Percentiles rank a stretch among this genome's conserved stretches.
phyloP scores from a whole-genome alignment of 2,888 invertebrate genomes.

The Lypha dubia region DNA sequence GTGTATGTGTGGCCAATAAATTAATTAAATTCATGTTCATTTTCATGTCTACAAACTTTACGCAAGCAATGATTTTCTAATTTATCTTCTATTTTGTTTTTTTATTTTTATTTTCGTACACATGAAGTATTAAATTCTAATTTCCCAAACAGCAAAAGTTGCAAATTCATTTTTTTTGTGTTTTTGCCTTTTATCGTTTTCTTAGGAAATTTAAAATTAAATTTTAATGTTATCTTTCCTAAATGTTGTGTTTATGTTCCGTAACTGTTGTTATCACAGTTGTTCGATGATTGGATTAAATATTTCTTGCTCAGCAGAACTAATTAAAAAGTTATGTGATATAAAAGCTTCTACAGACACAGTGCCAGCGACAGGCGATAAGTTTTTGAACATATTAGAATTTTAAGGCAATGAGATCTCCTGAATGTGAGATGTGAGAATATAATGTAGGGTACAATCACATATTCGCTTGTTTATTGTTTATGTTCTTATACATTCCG shows the following conservation, averaged over 20 bases:
- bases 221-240: conserved; percentile 27
- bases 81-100: conserved; percentile 11
- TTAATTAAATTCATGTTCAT: conserved; percentile 52
- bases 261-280: conserved; percentile 12
- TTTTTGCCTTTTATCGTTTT: background rate
- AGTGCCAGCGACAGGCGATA: background rate
- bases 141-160: background rate
- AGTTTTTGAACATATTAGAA: too few relatives aligned
- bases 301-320: background rate
- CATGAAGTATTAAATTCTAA: background rate
- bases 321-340: background rate
- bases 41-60: conserved; percentile 24
- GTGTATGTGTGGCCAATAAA: conserved; percentile 44
- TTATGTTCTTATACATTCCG: too few relatives aligned
- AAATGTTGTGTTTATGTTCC: background rate
- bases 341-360: background rate
- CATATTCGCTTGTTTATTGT: too few relatives aligned
- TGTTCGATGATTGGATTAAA: conserved; percentile 9
- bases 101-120: too few relatives aligned
- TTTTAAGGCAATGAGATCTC: too few relatives aligned
- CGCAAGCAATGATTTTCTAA: background rate
- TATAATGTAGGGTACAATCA: too few relatives aligned
- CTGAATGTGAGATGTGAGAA: too few relatives aligned
- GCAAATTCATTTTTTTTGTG: background rate
- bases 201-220: background rate